Evolutionary conservation across 2,888 invertebrate genomes (phyloP), one percentile per base, ranked within the genome.

Genomic region (Drosophila yooni): DNA sequence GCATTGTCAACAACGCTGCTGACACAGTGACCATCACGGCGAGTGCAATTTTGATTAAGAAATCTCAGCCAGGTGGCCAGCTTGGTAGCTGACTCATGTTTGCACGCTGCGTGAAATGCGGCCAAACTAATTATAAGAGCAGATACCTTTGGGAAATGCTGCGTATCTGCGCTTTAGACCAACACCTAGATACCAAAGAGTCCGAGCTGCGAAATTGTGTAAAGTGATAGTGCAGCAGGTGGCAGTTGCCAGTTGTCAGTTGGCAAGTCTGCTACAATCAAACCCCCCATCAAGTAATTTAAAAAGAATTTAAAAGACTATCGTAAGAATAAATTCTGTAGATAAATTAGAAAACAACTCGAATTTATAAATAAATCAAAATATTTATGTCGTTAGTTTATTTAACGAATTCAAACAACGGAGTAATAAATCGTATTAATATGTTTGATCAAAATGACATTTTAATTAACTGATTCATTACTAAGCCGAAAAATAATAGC

Each of bases 121-220:
- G 48, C 50, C 70, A 70, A 76, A 82, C 81, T 81, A 81, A 82
- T 79, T 82, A 76, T 59, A 59, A 53, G 62, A 51, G 53, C 43
- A 50, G 43, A 40, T 6, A 25, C 29, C 51, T 48, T 51, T 36
- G 25, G 60, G 52, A 60, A 63, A 38, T 63, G 53, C 57, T 46
- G 27, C 40, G 53, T 60, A 62, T 56, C 62, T 58, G 52, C 38
- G 54, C 64, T 67, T 66, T 48, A 52, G 66, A 63, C 76, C 56
- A 72, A 59, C 69, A 66, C 71, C 65, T 53, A 54, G 34, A 57
- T 38, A 38, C 40, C 38, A 43, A 66, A 59, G 62, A 57, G 66
- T 67, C 68, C 60, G 51, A 38, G 40, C 48, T 54, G 34, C 36
- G 15, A 74, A 66, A 60, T 78, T 66, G 43, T 15, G 13, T 25